These are phyloP conservation scores for Crotalus horridus DNA, from an alignment of 2,113 vertebrate species.

Conservation along the genomic window DNA sequence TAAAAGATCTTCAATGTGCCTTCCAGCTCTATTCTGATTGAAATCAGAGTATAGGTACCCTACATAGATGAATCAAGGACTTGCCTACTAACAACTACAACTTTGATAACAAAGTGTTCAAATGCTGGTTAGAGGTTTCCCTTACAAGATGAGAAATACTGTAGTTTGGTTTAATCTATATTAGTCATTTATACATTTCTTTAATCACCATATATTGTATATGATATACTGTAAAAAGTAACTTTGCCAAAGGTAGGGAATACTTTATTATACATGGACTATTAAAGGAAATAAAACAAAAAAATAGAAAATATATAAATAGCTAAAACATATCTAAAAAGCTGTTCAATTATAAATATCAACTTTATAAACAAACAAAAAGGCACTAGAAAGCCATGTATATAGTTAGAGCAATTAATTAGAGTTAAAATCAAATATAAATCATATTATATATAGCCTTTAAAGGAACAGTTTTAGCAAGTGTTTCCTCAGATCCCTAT, in stretches of 20 bases:
- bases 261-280: background rate
- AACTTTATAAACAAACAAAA: background rate
- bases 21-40: too few species aligned
- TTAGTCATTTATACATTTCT: background rate
- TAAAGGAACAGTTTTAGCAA: background rate
- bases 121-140: background rate
- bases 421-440: background rate
- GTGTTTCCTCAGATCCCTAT: background rate
- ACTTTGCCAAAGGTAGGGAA: background rate
- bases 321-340: background rate
- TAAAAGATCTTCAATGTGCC: too few species aligned
- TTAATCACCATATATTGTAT: too few species aligned
- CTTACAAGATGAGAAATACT: background rate
- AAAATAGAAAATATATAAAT: background rate
- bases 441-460: background rate
- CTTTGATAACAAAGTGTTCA: background rate
- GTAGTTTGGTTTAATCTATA: background rate
- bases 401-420: background rate
- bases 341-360: background rate
- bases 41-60: background rate
- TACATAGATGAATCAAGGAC: background rate
- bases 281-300: background rate
- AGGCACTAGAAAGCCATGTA: background rate
- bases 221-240: background rate
- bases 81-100: background rate